A percentile compares a stretch with the other conserved stretches of the same genome.
Evolutionary conservation across 2,888 invertebrate species (phyloP).

Genomic region (Eucera pruinosa): DNA sequence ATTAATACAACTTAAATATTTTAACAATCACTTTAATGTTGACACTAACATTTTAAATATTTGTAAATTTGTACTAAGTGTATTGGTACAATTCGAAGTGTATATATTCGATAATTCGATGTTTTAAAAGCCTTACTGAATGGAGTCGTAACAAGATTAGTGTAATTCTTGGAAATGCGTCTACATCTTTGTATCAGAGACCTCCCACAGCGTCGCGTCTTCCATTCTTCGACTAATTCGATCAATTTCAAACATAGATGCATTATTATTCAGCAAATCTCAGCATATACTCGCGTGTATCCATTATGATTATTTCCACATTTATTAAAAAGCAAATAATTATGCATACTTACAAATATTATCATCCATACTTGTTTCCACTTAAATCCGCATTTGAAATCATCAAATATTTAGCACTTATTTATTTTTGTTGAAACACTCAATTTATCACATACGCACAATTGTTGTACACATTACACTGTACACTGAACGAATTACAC

Average conservation of each 20-base stretch:
- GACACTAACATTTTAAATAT: background rate
- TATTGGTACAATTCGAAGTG: too few species aligned
- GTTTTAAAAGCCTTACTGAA: background rate
- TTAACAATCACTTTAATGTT: background rate
- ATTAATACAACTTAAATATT: background rate
- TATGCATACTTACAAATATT: conserved; percentile 77
- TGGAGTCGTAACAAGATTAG: conserved; percentile 35
- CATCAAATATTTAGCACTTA: background rate
- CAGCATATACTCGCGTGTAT: background rate
- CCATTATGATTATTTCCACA: conserved; percentile 1
- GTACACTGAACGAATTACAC: background rate
- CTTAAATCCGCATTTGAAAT: conserved; percentile 13
- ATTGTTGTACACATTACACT: background rate
- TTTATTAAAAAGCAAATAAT: too few species aligned
- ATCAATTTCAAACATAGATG: conserved; percentile 23
- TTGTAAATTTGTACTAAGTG: conserved; percentile 10
- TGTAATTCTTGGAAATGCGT: conserved; percentile 44
- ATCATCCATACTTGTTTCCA: conserved; percentile 66
- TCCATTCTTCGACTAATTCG: conserved; percentile 38
- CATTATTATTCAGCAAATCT: conserved; percentile 2
- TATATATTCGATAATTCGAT: background rate
- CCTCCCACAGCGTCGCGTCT: conserved; percentile 51
- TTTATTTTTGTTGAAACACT: conserved; percentile 4
- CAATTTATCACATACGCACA: background rate
- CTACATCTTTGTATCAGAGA: conserved; percentile 31